These are phyloP conservation scores for Camelus bactrianus DNA, from an alignment of 2,113 vertebrate species.

Conservation along the genomic window DNA sequence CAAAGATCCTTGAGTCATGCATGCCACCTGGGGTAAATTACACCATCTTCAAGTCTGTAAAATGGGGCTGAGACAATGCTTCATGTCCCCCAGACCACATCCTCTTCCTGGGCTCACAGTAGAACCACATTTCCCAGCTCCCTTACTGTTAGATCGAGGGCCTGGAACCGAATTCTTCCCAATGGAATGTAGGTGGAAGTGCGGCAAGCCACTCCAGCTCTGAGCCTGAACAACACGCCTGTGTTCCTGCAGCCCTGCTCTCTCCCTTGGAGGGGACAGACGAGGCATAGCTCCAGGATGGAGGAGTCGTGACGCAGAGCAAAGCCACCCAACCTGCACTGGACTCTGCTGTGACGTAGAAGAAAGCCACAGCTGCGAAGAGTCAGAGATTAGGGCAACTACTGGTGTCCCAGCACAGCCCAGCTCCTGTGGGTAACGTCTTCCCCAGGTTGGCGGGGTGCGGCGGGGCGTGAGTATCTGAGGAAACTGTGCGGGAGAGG, in stretches of 20 bases:
- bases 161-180: background rate
- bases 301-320: background rate
- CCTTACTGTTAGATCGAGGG: background rate
- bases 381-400: background rate
- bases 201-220: background rate
- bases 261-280: background rate
- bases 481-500: background rate
- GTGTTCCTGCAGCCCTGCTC: background rate
- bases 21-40: background rate
- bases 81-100: no score
- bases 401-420: background rate
- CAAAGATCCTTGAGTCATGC: background rate
- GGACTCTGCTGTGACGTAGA: background rate
- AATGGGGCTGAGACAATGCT: background rate
- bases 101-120: background rate
- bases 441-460: background rate
- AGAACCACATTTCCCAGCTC: background rate
- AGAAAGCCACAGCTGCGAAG: background rate
- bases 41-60: background rate
- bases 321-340: background rate
- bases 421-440: background rate
- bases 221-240: background rate
- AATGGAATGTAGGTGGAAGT: background rate
- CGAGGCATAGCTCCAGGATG: background rate
- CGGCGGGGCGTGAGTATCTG: background rate